phyloP scores from a whole-genome alignment of 2,888 invertebrate genomes.

The Andrena hattorfiana region DNA sequence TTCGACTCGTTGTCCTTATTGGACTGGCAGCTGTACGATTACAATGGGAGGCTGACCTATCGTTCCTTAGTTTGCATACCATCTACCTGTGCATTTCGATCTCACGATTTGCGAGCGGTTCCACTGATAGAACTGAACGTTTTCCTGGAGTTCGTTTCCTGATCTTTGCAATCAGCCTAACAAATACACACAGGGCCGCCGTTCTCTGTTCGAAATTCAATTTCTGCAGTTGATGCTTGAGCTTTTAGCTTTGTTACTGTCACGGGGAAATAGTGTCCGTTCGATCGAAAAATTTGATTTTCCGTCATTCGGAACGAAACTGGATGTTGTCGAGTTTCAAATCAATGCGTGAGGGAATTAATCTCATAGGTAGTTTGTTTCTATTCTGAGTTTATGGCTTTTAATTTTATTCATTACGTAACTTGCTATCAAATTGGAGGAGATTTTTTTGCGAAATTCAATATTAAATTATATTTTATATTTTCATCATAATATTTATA shows the following conservation, averaged over 20 bases:
- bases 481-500: no score
- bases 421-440: no score
- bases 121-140: slow-evolving; percentile 11
- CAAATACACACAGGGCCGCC: slow-evolving; percentile 13
- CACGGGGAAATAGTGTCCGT: background rate
- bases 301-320: background rate
- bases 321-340: background rate
- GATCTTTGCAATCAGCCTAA: slow-evolving; percentile 22
- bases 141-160: slow-evolving; percentile 8
- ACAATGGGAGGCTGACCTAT: slow-evolving; percentile 49
- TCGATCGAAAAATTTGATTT: background rate
- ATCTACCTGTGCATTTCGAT: slow-evolving; percentile 33
- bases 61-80: slow-evolving; percentile 54
- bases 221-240: background rate
- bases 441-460: no score
- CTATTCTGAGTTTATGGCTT: no score
- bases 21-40: slow-evolving; percentile 31
- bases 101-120: slow-evolving; percentile 17
- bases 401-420: no score
- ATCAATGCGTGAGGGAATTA: no score
- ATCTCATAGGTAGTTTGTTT: no score
- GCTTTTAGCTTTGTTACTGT: background rate
- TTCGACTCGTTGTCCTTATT: slow-evolving; percentile 30
- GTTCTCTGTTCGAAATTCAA: slow-evolving; percentile 8
- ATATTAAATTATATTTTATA: no score